phyloP scores from a whole-genome alignment of 2,797 vertebrate species.

The Tragelaphus eurycerus region DNA sequence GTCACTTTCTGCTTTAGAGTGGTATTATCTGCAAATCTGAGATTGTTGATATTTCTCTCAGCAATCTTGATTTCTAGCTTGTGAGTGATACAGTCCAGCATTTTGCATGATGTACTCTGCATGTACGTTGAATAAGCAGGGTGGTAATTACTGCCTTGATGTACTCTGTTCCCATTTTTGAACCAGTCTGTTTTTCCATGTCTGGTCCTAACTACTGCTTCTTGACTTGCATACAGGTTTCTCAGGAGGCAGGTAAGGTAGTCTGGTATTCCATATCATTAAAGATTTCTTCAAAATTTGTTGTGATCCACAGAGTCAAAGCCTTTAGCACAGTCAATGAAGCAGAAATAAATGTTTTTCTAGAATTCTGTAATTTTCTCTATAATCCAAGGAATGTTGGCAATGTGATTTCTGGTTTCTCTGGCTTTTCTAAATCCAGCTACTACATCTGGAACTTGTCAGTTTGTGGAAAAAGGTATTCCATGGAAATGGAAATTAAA shows the following conservation, averaged over 20 bases:
- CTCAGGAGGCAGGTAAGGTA: not conserved
- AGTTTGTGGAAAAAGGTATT: not conserved
- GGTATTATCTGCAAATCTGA: not conserved
- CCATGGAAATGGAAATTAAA: not conserved
- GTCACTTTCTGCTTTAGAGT: not conserved
- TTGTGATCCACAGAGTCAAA: not conserved
- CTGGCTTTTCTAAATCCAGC: not conserved
- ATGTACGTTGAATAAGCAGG: not conserved
- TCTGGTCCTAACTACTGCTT: not conserved
- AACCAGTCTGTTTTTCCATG: not conserved
- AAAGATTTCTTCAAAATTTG: not conserved
- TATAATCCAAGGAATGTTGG: not conserved
- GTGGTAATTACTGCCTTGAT: not conserved
- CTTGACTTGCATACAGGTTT: not conserved
- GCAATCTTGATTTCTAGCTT: not conserved
- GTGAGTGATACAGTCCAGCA: not conserved
- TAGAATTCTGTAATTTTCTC: not conserved
- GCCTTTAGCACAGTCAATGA: not conserved
- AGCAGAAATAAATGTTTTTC: not conserved
- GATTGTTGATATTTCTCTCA: not conserved
- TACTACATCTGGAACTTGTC: not conserved
- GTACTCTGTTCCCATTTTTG: not conserved
- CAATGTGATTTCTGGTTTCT: not conserved
- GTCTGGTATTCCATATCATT: not conserved
- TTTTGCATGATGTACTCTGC: not conserved